Base-by-base conservation (phyloP, 2,113 vertebrate genomes). In the Proteles cristata region DNA sequence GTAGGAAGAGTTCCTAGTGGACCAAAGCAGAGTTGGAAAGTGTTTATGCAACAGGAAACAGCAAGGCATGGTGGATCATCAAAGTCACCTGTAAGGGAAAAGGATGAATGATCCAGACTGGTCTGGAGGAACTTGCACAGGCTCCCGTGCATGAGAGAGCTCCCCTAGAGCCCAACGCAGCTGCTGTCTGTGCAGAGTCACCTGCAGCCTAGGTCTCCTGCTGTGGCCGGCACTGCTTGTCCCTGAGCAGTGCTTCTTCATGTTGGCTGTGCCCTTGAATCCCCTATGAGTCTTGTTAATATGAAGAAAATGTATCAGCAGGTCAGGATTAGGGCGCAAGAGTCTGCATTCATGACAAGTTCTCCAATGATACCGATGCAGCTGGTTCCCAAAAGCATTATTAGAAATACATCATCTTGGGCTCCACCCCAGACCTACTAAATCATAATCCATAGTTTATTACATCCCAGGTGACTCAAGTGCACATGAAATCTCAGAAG, bases 221-320 rank as follows among this genome's bases (percentile, higher is more conserved):
- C 0, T 0, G 4, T 53, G 43, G 48, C 23, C 8, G 1, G 1
- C 35, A 2, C 28, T 0, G 31, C 23, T 5, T 28, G 3, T 10
- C 4, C 61, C 43, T 2, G 25, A 23, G 35, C 19, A 4, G 6
- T 0, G 0, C 45, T 10, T 45, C 53, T 17, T 11, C 3, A 0
- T 10, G 79, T 6, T 0, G 6, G 50, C 7, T 4, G 2, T 33
- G 25, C 43, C 2, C 33, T 43, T 26, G 28, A 48, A 12, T 35
- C 31, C 33, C 80, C 39, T 16, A 33, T 26, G 43, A 66, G 5
- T 43, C 76, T 61, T 14, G 33, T 16, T 50, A 48, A 33, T 2
- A 12, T 10, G 65, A 15, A 28, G 35, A 25, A 2, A 25, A 28
- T 35, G 28, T 4, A 21, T 11, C 73, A 0, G 2, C 8, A 19